Evolutionary conservation across 2,797 vertebrate species (phyloP).

Genomic region (Macropus fuliginosus): DNA sequence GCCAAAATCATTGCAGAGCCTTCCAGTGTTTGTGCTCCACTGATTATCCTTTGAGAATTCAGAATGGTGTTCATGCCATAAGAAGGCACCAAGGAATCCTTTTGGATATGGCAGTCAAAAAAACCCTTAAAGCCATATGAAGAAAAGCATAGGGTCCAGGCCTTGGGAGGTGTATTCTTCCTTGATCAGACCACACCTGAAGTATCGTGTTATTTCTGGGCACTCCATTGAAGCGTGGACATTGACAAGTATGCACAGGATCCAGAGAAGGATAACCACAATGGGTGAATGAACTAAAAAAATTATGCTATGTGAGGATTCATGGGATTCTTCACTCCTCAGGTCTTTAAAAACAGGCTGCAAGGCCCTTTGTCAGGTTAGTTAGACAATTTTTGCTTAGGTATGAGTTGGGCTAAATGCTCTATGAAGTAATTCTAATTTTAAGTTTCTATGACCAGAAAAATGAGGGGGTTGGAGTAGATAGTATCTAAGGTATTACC

Average conservation of each 20-base stretch:
- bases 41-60: background rate
- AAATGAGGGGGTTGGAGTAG: background rate
- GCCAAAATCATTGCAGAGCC: background rate
- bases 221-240: background rate
- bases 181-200: background rate
- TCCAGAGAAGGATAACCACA: background rate
- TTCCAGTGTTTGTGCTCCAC: background rate
- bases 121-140: background rate
- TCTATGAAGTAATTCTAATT: background rate
- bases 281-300: background rate
- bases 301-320: background rate
- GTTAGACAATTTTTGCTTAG: background rate
- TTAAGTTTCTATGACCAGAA: fast-evolving
- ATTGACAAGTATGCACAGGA: background rate
- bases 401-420: background rate
- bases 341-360: background rate
- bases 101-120: background rate
- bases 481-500: background rate
- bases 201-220: background rate
- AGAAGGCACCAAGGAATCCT: background rate
- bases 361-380: background rate
- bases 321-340: background rate
- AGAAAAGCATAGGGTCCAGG: background rate
- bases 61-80: background rate
- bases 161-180: background rate